These are phyloP conservation scores for Periparus ater DNA, from an alignment of 2,797 vertebrate species.

Conservation along the genomic window DNA sequence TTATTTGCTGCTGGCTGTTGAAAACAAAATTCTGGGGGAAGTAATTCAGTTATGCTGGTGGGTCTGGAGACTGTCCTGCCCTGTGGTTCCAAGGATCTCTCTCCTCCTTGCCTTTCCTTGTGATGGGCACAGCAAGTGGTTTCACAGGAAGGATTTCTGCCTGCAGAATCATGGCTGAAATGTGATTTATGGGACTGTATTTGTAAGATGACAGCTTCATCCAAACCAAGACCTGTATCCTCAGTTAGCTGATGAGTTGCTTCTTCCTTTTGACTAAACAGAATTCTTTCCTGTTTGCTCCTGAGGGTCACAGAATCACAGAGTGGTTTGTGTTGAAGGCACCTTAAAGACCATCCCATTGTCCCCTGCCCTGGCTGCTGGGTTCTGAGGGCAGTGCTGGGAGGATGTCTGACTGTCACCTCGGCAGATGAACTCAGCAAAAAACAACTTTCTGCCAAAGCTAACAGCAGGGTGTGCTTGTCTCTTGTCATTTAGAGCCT, in stretches of 20 bases:
- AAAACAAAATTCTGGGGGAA: not conserved
- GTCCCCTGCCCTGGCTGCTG: not conserved
- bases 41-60: not conserved
- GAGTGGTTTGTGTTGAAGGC: not conserved
- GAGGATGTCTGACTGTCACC: not conserved
- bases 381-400: not conserved
- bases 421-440: not conserved
- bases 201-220: not conserved
- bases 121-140: not conserved
- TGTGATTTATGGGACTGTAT: not conserved
- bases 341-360: rapidly evolving
- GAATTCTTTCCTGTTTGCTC: not conserved
- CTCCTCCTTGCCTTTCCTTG: not conserved
- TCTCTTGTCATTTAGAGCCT: not conserved
- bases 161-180: not conserved
- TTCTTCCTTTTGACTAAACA: not conserved
- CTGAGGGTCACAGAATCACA: not conserved
- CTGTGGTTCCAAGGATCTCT: not conserved
- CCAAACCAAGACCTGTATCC: not conserved
- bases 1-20: not conserved
- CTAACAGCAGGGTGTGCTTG: not conserved
- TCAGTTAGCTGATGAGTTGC: not conserved
- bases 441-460: not conserved
- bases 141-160: not conserved
- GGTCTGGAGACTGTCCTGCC: not conserved